Evolutionary conservation across 1,140 invertebrate genomes (phyloP).

Genomic region (Halictus rubicundus): DNA sequence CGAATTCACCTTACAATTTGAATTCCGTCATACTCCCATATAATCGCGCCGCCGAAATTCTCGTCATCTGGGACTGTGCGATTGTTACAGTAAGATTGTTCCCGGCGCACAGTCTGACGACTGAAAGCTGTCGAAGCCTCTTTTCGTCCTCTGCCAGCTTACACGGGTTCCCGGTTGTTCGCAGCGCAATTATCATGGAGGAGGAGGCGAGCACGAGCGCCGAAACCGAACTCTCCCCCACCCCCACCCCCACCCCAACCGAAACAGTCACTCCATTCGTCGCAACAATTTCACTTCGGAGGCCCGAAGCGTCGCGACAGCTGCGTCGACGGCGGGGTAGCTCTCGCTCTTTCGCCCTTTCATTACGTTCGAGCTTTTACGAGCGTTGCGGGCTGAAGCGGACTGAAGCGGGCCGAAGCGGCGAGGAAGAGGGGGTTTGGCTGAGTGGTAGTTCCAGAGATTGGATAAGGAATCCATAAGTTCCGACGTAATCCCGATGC

Average conservation of each 20-base stretch:
- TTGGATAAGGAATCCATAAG: conserved; percentile 76
- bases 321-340: conserved; percentile 30
- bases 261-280: conserved; percentile 23
- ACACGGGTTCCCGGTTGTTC: background rate
- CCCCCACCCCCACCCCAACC: no score
- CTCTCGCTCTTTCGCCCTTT: conserved; percentile 34
- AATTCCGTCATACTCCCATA: no score
- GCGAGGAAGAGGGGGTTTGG: conserved; percentile 1
- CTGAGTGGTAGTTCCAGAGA: conserved; percentile 66
- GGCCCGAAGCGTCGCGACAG: conserved; percentile 14
- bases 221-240: conserved; percentile 24
- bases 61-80: background rate
- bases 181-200: conserved; percentile 21
- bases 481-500: conserved; percentile 69
- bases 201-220: background rate
- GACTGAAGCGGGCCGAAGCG: no score
- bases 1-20: no score
- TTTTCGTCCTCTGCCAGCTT: background rate
- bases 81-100: background rate
- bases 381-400: background rate
- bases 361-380: conserved; percentile 55
- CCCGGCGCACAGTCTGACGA: background rate
- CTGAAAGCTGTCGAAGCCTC: background rate
- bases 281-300: conserved; percentile 1
- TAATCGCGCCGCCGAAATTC: background rate